Evolutionary conservation across 2,888 invertebrate species (phyloP).

Genomic region (Carterocephalus palaemon): DNA sequence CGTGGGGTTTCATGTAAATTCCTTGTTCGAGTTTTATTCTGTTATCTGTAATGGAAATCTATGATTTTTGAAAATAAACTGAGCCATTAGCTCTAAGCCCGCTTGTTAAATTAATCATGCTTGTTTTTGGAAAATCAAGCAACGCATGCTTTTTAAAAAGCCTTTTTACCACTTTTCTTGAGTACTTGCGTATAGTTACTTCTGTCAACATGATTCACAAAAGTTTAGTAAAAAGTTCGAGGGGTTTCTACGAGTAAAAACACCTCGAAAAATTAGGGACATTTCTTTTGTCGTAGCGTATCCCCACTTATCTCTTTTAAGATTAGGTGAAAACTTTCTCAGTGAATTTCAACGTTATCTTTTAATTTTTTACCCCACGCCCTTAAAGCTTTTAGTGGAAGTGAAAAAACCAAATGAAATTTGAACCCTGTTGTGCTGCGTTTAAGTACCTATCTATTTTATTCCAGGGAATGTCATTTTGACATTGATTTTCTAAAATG

Average conservation of each 20-base stretch:
- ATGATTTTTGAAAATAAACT: too few relatives aligned
- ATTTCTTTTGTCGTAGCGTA: conserved; percentile 50
- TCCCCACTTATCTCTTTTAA: conserved; percentile 58
- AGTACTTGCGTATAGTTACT: too few relatives aligned
- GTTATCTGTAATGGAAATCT: too few relatives aligned
- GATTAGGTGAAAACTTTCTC: conserved; percentile 60
- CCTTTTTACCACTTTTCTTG: too few relatives aligned
- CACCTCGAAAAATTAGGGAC: conserved; percentile 31
- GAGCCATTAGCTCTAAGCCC: too few relatives aligned
- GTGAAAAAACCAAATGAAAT: conserved; percentile 6
- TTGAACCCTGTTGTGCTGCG: conserved; percentile 24
- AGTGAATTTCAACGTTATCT: conserved; percentile 37
- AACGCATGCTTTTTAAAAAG: too few relatives aligned
- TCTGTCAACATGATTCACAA: too few relatives aligned
- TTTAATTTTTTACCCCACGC: conserved; percentile 48
- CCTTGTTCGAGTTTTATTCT: conserved; percentile 6
- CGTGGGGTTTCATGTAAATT: neutral
- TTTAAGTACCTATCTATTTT: too few relatives aligned
- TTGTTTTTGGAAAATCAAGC: too few relatives aligned
- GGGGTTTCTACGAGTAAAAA: conserved; percentile 7
- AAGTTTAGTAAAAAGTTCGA: neutral
- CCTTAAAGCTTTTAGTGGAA: conserved; percentile 37
- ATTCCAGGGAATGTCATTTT: too few relatives aligned
- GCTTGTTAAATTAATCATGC: too few relatives aligned
- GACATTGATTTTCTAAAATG: too few relatives aligned